Evolutionary conservation across 2,888 invertebrate species (phyloP).

Genomic region (Drosophila pseudotalamancana): DNA sequence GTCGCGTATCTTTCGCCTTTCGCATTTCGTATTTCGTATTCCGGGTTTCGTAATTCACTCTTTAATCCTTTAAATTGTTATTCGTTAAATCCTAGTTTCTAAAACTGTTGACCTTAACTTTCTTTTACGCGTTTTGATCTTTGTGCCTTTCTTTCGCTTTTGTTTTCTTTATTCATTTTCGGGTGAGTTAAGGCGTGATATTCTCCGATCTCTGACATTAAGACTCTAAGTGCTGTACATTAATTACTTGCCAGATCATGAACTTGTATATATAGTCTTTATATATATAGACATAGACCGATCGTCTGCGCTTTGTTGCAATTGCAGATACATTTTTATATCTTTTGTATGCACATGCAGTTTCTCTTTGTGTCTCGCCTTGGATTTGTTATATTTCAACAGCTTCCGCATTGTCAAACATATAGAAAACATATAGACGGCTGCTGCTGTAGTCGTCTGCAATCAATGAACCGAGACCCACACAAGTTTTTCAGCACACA

Average conservation of each 20-base stretch:
- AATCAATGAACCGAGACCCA: slow-evolving; percentile 63
- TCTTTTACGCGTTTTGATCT: background rate
- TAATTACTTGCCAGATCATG: slow-evolving; percentile 63
- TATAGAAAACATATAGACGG: slow-evolving; percentile 46
- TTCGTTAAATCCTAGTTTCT: slow-evolving; percentile 45
- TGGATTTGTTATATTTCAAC: slow-evolving; percentile 73
- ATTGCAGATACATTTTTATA: slow-evolving; percentile 50
- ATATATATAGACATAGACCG: slow-evolving; percentile 43
- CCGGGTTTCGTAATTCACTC: slow-evolving; percentile 21
- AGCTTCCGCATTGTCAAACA: slow-evolving; percentile 78
- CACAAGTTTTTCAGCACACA: slow-evolving; percentile 40
- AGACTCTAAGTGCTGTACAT: slow-evolving; percentile 60
- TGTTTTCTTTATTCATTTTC: slow-evolving; percentile 37
- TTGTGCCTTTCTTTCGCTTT: slow-evolving; percentile 47
- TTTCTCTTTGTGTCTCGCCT: slow-evolving; percentile 72
- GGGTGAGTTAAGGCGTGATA: slow-evolving; percentile 51
- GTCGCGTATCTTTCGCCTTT: slow-evolving; percentile 49
- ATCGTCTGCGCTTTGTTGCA: slow-evolving; percentile 66
- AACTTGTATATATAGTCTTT: slow-evolving; percentile 7
- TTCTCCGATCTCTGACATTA: slow-evolving; percentile 29
- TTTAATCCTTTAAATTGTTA: slow-evolving; percentile 12
- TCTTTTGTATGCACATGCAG: slow-evolving; percentile 48
- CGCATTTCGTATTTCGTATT: slow-evolving; percentile 34
- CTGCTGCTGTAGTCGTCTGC: slow-evolving; percentile 43
- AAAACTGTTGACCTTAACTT: slow-evolving; percentile 27